These are phyloP conservation scores for Marmota monax DNA, from an alignment of 2,113 vertebrate species.

Conservation along the genomic window DNA sequence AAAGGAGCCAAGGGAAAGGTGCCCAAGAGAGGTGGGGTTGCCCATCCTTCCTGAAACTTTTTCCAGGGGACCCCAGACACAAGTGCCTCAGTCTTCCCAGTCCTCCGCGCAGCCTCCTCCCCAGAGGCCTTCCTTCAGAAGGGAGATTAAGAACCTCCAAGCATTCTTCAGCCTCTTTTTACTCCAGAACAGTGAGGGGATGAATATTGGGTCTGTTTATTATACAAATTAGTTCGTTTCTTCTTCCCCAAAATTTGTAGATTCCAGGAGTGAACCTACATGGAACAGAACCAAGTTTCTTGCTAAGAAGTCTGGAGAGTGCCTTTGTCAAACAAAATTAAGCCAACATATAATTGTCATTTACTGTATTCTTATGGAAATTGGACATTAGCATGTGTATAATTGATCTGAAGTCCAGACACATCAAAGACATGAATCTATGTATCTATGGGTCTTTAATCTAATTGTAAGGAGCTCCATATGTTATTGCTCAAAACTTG, in stretches of 20 bases:
- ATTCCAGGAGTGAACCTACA: constrained; percentile 44
- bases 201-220: not conserved
- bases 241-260: constrained; percentile 35
- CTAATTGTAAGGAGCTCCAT: constrained; percentile 72
- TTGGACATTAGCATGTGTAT: constrained; percentile 78
- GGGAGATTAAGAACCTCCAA: not conserved
- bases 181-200: not conserved
- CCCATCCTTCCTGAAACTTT: not conserved
- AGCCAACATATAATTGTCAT: constrained; percentile 82
- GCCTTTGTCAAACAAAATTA: constrained; percentile 80
- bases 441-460: constrained; percentile 70
- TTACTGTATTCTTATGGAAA: constrained; percentile 82
- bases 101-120: fast-evolving
- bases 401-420: constrained; percentile 74
- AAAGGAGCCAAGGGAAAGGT: not conserved
- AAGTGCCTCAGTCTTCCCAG: not conserved
- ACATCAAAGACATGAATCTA: constrained; percentile 74
- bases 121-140: not conserved
- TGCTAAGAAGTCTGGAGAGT: constrained; percentile 65
- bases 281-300: constrained; percentile 73
- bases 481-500: constrained; percentile 76
- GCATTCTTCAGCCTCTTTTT: not conserved
- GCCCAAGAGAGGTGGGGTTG: fast-evolving
- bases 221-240: constrained; percentile 62
- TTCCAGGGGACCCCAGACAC: not conserved